Conservation (phyloP, 1,140 invertebrate genomes). For the Orius insidiosus region DNA sequence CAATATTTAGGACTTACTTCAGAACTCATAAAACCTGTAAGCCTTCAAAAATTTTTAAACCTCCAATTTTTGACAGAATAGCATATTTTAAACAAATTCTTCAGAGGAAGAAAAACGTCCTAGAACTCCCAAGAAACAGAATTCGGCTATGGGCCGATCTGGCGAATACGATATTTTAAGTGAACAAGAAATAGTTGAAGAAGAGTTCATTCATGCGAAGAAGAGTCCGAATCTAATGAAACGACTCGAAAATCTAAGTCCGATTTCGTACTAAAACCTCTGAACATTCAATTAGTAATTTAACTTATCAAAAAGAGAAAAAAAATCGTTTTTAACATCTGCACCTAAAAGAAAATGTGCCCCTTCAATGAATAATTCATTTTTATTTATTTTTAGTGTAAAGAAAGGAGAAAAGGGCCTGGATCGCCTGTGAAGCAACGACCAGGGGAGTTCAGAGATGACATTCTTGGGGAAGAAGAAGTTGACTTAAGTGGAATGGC, state of each 20-base stretch:
- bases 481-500: background rate
- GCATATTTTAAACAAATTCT: background rate
- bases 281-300: too few species aligned
- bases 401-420: slow-evolving; percentile 4
- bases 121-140: too few species aligned
- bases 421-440: slow-evolving; percentile 6
- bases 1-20: slow-evolving; percentile 86
- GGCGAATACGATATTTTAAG: background rate
- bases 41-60: slow-evolving; percentile 5
- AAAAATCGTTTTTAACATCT: too few species aligned
- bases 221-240: too few species aligned
- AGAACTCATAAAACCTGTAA: slow-evolving; percentile 59
- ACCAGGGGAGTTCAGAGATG: too few species aligned
- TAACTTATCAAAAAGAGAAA: too few species aligned
- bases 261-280: background rate
- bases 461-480: slow-evolving; percentile 3
- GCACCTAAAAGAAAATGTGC: too few species aligned
- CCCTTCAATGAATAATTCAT: too few species aligned
- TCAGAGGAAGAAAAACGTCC: background rate
- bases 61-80: background rate
- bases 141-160: background rate
- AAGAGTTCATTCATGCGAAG: background rate
- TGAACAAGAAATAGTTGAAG: slow-evolving; percentile 8
- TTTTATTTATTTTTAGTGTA: background rate
- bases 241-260: too few species aligned